These are phyloP conservation scores for Sminthurinus aureus DNA, from an alignment of 2,888 invertebrate genomes.

Conservation along the genomic window DNA sequence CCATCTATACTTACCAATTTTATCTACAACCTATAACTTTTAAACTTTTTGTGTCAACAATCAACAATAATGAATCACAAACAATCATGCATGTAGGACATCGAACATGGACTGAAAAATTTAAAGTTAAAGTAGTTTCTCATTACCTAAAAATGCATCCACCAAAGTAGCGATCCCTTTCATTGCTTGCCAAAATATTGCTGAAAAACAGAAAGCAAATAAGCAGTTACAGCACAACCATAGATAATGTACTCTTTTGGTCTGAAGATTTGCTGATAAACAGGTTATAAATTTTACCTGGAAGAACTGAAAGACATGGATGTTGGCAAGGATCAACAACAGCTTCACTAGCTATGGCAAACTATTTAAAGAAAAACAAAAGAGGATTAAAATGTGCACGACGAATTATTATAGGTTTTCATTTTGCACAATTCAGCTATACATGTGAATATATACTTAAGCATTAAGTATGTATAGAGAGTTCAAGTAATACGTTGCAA, in stretches of 20 bases:
- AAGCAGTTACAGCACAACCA: too few relatives aligned
- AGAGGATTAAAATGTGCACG: neutral
- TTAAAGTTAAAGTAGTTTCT: constrained; percentile 6
- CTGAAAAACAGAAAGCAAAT: constrained; percentile 52
- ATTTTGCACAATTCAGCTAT: neutral
- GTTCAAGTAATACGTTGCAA: neutral
- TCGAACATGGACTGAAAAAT: neutral
- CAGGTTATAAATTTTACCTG: constrained; percentile 62
- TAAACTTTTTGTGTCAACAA: too few relatives aligned
- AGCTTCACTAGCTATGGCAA: constrained; percentile 79
- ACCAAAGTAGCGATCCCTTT: constrained; percentile 91
- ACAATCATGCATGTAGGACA: too few relatives aligned
- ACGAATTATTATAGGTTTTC: neutral
- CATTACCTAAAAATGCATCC: constrained; percentile 89
- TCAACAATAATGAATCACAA: too few relatives aligned
- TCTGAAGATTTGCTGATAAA: too few relatives aligned
- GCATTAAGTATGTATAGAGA: neutral
- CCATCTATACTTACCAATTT: too few relatives aligned
- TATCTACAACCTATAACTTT: too few relatives aligned
- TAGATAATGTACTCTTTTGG: too few relatives aligned
- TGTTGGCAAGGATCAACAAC: constrained; percentile 88
- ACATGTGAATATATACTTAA: neutral
- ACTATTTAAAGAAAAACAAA: constrained; percentile 62
- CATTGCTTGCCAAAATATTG: constrained; percentile 92
- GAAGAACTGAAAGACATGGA: constrained; percentile 82